These are phyloP conservation scores for Urocyon cinereoargenteus DNA, from an alignment of 2,797 vertebrate species.

Conservation along the genomic window DNA sequence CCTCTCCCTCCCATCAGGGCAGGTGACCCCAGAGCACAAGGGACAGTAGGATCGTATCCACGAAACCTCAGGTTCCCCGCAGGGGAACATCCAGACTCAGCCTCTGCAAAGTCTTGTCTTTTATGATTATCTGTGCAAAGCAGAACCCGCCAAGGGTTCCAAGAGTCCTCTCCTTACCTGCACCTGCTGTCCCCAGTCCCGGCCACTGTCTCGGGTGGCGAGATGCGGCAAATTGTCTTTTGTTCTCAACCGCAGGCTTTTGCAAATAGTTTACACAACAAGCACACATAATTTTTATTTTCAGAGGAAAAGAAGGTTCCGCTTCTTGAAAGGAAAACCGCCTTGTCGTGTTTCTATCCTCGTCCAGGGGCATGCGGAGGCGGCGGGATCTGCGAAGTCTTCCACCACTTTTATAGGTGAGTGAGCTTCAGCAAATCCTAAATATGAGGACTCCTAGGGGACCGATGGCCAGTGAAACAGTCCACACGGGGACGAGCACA, in stretches of 20 bases:
- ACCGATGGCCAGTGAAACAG: neutral
- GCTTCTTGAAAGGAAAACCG: neutral
- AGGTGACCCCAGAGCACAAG: neutral
- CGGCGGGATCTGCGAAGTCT: neutral
- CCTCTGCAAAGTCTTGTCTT: neutral
- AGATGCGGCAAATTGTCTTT: neutral
- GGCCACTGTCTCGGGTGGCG: too few relatives aligned
- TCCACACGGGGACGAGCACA: neutral
- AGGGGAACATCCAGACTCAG: fast-evolving
- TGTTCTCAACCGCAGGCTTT: neutral
- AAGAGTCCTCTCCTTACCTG: neutral
- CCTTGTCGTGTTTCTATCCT: neutral
- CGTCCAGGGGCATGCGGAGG: neutral
- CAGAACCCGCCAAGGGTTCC: neutral
- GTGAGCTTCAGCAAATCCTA: neutral
- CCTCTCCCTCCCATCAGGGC: neutral
- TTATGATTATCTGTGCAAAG: neutral
- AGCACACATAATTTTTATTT: neutral
- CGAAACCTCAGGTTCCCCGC: neutral
- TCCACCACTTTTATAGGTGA: neutral
- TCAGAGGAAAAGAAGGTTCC: neutral
- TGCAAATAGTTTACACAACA: neutral
- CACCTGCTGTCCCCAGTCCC: neutral
- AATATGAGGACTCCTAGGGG: neutral
- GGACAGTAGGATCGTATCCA: neutral